Percentiles rank a stretch among this genome's conserved stretches.
phyloP scores from a whole-genome alignment of 2,113 vertebrate species.

The Phalacrocorax carbo region DNA sequence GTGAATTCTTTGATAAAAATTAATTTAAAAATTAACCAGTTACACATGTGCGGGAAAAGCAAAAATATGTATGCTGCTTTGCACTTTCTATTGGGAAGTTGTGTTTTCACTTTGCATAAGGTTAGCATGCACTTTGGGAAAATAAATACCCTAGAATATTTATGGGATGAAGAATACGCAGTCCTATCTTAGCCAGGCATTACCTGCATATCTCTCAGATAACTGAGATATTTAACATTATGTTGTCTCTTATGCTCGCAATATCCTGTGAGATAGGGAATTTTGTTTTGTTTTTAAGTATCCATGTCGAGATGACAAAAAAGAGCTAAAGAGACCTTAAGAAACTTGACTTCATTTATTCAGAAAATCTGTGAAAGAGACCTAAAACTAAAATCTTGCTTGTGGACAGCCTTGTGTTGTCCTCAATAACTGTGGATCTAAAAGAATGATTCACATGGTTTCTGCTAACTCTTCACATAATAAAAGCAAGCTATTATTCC shows the following conservation, averaged over 20 bases:
- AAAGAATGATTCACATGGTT: not conserved
- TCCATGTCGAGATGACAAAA: not conserved
- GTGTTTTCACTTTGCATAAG: not conserved
- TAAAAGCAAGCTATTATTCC: not conserved
- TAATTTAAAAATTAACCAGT: not conserved
- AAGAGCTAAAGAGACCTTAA: not conserved
- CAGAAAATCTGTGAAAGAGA: not conserved
- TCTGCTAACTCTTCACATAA: not conserved
- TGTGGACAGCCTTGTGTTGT: not conserved
- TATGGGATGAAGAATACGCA: not conserved
- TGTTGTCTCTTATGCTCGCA: not conserved
- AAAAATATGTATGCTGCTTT: not conserved
- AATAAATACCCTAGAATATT: not conserved
- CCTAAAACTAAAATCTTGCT: not conserved
- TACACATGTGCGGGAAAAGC: not conserved
- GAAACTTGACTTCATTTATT: not conserved
- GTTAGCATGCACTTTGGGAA: not conserved
- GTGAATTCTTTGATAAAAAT: not conserved
- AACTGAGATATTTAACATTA: not conserved
- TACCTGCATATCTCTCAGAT: not conserved
- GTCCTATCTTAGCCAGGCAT: not conserved
- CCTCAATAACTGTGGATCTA: not conserved
- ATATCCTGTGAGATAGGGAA: not conserved
- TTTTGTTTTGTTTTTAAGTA: not conserved
- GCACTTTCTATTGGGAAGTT: not conserved